Evolutionary conservation across 2,797 vertebrate genomes (phyloP).

Genomic region (Bradypodion pumilum): DNA sequence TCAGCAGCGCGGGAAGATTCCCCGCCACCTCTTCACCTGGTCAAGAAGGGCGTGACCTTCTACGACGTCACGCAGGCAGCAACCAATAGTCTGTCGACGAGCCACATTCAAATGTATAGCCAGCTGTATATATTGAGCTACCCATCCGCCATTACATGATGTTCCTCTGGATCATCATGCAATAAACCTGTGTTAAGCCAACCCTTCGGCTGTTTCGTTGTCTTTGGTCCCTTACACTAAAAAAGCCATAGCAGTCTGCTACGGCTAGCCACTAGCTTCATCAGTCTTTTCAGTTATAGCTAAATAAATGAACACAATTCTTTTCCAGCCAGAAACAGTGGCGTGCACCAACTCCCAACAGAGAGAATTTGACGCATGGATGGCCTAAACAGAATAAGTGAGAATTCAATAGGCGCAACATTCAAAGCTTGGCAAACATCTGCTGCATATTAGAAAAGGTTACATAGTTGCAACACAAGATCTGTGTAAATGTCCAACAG

Average conservation of each 20-base stretch:
- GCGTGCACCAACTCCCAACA: slow-evolving; percentile 28
- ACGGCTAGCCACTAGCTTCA: slow-evolving; percentile 29
- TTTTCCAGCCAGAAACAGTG: slow-evolving; percentile 17
- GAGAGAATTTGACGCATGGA: slow-evolving; percentile 19
- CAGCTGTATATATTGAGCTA: too few species aligned
- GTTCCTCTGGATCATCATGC: too few species aligned
- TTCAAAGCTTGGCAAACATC: slow-evolving; percentile 56
- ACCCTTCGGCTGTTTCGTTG: too few species aligned
- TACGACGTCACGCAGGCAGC: too few species aligned
- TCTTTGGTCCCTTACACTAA: too few species aligned
- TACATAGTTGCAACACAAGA: slow-evolving; percentile 50
- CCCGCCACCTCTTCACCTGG: too few species aligned
- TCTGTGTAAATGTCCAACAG: slow-evolving; percentile 37
- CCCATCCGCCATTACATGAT: too few species aligned
- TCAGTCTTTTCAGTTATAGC: slow-evolving; percentile 30
- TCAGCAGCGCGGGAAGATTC: too few species aligned
- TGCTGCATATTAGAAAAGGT: slow-evolving; percentile 59
- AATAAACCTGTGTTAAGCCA: too few species aligned
- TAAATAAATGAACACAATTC: slow-evolving; percentile 15
- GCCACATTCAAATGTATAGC: too few species aligned
- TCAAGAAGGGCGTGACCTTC: too few species aligned
- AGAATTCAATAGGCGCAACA: slow-evolving; percentile 34
- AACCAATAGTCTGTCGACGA: too few species aligned
- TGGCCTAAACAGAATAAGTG: slow-evolving; percentile 46
- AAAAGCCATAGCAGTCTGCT: neutral